Percentiles rank a stretch among this genome's conserved stretches.
phyloP scores from a whole-genome alignment of 2,888 invertebrate genomes.

The Dasysyrphus tricinctus region DNA sequence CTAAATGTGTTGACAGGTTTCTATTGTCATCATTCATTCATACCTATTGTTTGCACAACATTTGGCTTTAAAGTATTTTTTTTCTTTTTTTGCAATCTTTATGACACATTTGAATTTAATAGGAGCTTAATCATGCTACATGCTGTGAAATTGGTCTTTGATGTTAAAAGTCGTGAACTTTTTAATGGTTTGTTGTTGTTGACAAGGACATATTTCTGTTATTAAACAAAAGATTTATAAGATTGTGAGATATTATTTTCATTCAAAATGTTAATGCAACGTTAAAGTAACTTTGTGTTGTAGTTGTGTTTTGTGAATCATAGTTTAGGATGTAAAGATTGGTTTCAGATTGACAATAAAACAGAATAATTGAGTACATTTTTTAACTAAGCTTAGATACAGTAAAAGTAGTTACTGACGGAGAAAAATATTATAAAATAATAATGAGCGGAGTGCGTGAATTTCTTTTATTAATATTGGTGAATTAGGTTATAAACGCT shows the following conservation, averaged over 20 bases:
- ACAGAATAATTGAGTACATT: no score
- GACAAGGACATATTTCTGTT: constrained; percentile 22
- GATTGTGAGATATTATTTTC: neutral
- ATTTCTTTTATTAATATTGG: no score
- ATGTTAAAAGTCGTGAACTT: constrained; percentile 14
- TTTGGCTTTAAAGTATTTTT: constrained; percentile 6
- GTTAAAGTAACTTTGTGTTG: neutral
- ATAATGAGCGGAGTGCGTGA: no score
- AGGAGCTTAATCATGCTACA: neutral
- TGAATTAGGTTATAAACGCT: no score
- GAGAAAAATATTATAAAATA: no score
- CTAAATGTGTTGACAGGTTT: constrained; percentile 26
- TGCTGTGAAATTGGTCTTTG: constrained; percentile 2
- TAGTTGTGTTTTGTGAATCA: neutral
- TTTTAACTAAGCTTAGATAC: no score
- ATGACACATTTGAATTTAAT: constrained; percentile 16
- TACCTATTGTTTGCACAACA: neutral
- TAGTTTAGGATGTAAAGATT: neutral
- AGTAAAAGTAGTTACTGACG: no score
- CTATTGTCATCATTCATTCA: constrained; percentile 26
- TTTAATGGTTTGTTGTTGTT: constrained; percentile 13
- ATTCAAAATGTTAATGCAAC: neutral
- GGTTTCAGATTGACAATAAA: no score
- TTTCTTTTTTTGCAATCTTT: neutral
- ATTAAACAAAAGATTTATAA: neutral